phyloP scores from a whole-genome alignment of 1,140 invertebrate genomes.

The Drosophila baimaii region DNA sequence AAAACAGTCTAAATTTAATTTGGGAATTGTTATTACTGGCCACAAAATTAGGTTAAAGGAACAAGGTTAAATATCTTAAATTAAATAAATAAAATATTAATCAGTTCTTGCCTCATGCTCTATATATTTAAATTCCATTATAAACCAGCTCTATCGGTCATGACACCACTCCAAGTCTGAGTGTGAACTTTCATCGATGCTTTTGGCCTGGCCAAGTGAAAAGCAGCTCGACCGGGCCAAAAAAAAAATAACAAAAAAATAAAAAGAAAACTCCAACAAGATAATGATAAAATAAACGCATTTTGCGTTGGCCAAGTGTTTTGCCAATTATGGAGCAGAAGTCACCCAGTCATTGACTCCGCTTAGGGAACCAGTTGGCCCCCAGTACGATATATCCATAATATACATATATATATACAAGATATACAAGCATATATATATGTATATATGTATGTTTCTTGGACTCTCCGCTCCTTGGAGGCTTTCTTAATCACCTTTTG shows the following conservation, averaged over 20 bases:
- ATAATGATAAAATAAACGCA: conserved; percentile 19
- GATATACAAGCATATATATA: too few species aligned
- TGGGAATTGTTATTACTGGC: too few species aligned
- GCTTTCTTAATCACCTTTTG: conserved; percentile 66
- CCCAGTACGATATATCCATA: conserved; percentile 1
- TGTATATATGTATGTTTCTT: conserved; percentile 4
- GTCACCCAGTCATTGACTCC: conserved; percentile 69
- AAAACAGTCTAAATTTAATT: too few species aligned
- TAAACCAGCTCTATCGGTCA: conserved; percentile 16
- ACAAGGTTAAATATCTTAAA: too few species aligned
- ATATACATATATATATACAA: too few species aligned
- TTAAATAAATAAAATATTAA: too few species aligned
- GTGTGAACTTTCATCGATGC: conserved; percentile 50
- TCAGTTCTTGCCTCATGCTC: too few species aligned
- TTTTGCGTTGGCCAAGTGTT: conserved; percentile 36
- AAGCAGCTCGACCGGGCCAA: conserved; percentile 30
- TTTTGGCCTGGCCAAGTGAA: conserved; percentile 38
- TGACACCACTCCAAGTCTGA: conserved; percentile 1
- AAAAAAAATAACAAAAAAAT: conserved; percentile 13
- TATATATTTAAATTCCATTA: too few species aligned
- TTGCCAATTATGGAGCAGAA: conserved; percentile 64
- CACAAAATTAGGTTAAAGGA: too few species aligned
- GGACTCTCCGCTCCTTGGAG: conserved; percentile 35
- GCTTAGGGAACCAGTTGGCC: conserved; percentile 56
- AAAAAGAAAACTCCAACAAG: not conserved